Conservation (phyloP, 2,888 invertebrate genomes). For the Dione vanillae region DNA sequence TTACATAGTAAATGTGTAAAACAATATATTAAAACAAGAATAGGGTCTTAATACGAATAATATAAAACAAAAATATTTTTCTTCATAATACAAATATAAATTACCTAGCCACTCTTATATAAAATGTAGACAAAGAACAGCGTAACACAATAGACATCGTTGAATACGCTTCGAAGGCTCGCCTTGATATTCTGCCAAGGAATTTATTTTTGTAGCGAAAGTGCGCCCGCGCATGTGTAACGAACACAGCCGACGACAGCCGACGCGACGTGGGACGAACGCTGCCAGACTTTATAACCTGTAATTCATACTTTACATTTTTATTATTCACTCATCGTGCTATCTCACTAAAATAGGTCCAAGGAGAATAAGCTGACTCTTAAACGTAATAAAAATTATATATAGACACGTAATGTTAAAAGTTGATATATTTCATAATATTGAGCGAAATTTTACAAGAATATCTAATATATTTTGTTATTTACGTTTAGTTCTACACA, state of each 20-base stretch:
- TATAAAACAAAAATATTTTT: too few relatives aligned
- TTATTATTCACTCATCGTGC: background rate
- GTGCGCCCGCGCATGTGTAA: conserved; percentile 69
- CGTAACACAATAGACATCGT: conserved; percentile 63
- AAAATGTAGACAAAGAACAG: background rate
- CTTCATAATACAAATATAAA: background rate
- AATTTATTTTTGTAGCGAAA: conserved; percentile 83
- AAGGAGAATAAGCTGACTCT: background rate
- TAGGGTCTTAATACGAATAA: too few relatives aligned
- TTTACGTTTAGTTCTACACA: background rate
- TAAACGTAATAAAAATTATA: background rate
- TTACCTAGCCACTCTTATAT: background rate
- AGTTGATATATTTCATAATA: background rate
- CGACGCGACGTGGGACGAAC: conserved; percentile 17
- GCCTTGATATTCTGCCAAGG: conserved; percentile 82
- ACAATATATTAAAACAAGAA: too few relatives aligned
- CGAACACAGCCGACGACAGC: conserved; percentile 59
- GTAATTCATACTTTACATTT: conserved; percentile 20
- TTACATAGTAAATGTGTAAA: too few relatives aligned
- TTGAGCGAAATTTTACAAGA: background rate
- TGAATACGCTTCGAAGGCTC: conserved; percentile 77
- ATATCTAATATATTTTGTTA: background rate
- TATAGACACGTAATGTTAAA: background rate
- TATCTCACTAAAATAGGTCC: background rate
- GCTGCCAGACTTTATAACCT: conserved; percentile 17